Percentiles rank a stretch among this genome's conserved stretches.
Evolutionary conservation across 2,797 vertebrate genomes (phyloP).

Genomic region (Botia almorhae): DNA sequence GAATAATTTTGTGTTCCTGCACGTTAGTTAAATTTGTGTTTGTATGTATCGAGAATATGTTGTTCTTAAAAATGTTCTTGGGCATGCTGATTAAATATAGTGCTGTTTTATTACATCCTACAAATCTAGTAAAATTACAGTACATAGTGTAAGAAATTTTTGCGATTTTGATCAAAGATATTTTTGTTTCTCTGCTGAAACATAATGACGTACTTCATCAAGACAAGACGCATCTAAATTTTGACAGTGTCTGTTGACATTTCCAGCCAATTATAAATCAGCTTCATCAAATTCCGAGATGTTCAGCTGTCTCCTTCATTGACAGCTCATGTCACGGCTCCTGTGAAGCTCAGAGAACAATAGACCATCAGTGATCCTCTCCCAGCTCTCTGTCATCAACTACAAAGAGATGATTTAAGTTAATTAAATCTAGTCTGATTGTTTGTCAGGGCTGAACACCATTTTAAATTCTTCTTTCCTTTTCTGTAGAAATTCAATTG

Average conservation of each 20-base stretch:
- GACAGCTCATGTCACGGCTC: conserved; percentile 51
- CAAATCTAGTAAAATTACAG: background rate
- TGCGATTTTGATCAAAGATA: background rate
- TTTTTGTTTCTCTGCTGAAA: conserved; percentile 16
- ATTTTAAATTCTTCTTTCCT: conserved; percentile 59
- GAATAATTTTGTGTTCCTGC: too few species aligned
- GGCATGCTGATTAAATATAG: background rate
- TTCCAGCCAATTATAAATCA: conserved; percentile 58
- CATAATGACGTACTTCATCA: background rate
- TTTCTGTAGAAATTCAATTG: conserved; percentile 79
- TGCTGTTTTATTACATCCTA: background rate
- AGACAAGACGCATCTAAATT: conserved; percentile 16
- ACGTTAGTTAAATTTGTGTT: too few species aligned
- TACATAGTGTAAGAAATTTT: background rate
- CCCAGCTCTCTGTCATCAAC: conserved; percentile 78
- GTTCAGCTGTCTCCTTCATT: conserved; percentile 60
- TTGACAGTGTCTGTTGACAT: conserved; percentile 46
- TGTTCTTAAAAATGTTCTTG: background rate
- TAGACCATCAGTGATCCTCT: conserved; percentile 78
- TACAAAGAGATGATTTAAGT: conserved; percentile 80
- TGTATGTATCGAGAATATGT: too few species aligned
- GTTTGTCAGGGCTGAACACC: conserved; percentile 76
- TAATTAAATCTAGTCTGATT: conserved; percentile 81
- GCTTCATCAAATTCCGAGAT: conserved; percentile 63
- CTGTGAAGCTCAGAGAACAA: conserved; percentile 75